A percentile compares a stretch with the other conserved stretches of the same genome.
Evolutionary conservation across 2,113 vertebrate genomes (phyloP).

Genomic region (Garra rufa): DNA sequence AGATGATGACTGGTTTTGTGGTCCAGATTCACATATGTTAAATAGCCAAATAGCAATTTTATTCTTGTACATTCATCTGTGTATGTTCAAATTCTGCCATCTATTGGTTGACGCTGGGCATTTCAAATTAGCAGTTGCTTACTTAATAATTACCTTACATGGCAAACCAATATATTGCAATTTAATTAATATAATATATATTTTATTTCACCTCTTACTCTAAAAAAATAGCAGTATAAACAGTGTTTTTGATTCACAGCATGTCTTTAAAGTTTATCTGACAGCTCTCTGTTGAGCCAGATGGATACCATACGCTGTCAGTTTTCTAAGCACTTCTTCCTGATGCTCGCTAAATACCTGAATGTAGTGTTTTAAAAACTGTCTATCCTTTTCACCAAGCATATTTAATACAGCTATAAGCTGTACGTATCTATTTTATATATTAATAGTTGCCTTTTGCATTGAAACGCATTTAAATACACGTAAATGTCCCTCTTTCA

Average conservation of each 20-base stretch:
- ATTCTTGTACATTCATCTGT: neutral
- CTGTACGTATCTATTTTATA: neutral
- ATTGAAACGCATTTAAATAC: neutral
- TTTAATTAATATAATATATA: neutral
- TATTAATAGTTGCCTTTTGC: neutral
- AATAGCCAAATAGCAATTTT: no score
- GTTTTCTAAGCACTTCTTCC: constrained; percentile 4
- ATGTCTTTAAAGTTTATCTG: neutral
- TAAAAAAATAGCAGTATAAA: neutral
- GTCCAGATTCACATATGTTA: no score
- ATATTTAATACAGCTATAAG: neutral
- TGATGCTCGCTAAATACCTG: neutral
- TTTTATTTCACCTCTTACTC: neutral
- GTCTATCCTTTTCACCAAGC: neutral
- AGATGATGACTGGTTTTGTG: no score
- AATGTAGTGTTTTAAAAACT: neutral
- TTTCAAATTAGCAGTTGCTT: neutral
- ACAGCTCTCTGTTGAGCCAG: neutral
- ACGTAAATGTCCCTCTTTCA: neutral
- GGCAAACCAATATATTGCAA: neutral
- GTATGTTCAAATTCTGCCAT: constrained; percentile 32
- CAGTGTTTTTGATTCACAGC: neutral
- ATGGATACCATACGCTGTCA: neutral
- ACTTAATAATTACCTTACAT: no score
- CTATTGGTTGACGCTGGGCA: constrained; percentile 35